These are phyloP conservation scores for Hermaeophaga mercurialis DNA, from an alignment of 2,888 invertebrate genomes.

Conservation along the genomic window DNA sequence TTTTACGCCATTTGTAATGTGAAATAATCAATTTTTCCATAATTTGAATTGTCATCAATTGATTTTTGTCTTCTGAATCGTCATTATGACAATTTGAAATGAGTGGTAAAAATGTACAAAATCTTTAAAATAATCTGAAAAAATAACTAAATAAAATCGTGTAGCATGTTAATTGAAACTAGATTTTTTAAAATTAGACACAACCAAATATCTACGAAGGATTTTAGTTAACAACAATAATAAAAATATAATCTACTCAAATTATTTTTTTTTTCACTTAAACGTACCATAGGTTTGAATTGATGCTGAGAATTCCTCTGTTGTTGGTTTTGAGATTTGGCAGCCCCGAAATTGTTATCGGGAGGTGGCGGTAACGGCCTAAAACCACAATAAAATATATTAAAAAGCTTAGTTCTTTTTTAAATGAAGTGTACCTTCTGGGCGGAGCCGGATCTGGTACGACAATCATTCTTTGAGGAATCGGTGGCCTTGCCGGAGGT, in stretches of 20 bases:
- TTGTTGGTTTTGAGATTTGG: conserved; percentile 54
- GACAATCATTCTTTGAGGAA: conserved; percentile 89
- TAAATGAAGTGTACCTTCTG: conserved; percentile 61
- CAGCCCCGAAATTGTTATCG: conserved; percentile 64
- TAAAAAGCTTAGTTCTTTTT: too few relatives aligned
- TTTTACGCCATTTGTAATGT: too few relatives aligned
- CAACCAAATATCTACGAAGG: conserved; percentile 12
- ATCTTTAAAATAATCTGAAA: too few relatives aligned
- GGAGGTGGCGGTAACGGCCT: conserved; percentile 87
- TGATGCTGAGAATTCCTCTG: conserved; percentile 84
- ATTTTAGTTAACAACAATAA: conserved; percentile 1
- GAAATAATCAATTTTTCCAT: conserved; percentile 21
- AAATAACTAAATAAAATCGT: too few relatives aligned
- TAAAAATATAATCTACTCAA: too few relatives aligned
- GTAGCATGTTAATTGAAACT: conserved; percentile 15
- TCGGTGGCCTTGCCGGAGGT: conserved; percentile 84
- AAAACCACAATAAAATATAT: conserved; percentile 29
- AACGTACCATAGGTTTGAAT: conserved; percentile 84
- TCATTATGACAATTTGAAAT: too few relatives aligned
- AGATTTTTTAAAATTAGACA: conserved; percentile 14
- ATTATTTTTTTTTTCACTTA: not conserved
- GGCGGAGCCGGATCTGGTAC: conserved; percentile 80
- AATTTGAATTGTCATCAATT: too few relatives aligned
- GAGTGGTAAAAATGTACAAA: too few relatives aligned
- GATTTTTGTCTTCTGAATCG: too few relatives aligned